Base-by-base conservation (phyloP, 92 coral and sea anemone species). In the Palythoa grandiflora region DNA sequence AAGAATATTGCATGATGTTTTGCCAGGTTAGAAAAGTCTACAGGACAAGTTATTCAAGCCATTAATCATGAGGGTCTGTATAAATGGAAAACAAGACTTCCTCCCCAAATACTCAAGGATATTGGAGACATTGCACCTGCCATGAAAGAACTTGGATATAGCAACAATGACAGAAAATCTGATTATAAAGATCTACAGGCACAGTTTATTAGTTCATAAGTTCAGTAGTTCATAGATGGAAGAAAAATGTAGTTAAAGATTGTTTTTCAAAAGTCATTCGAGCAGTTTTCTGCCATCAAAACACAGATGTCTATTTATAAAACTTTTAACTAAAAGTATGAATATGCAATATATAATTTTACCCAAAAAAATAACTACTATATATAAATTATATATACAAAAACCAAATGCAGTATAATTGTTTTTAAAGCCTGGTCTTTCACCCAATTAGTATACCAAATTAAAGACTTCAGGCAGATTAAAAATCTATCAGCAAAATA, bases 21-120 rank as follows among this genome's bases (percentile, higher is more conserved):
- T 79, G 73, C 44, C 73, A 96, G 98, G 81, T 86, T 96, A 51
- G 99, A 96, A 73, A 93, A 92, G 68, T 96, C 99, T 59, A 95
- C 97, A 3, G 94, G 92, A 57, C 99, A 96, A 88, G 99, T 96
- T 19, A 75, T 78, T 38, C 86, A 87, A 51, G 92, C 99, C 47
- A 78, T 96, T 3, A 89, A 96, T 79, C 71, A 80, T 2, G 87
- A 87, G 3, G 96, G 98, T 4, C 75, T 96, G 1, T 92, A 95
- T 88, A 90, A 84, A 38, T 96, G 99, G 99, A 86, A 74, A 38
- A 77, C 87, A 14, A 50, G 71, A 11, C 44, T 94, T 13, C 90
- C 96, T 4, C 75, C 80, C 21, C 28, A 75, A 10, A 38, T 92
- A 37, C 79, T 80, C 73, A 83, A 83, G 44, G 68, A 87, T 47